phyloP scores from a whole-genome alignment of 2,888 invertebrate genomes.

The Brachyopa scutellaris region DNA sequence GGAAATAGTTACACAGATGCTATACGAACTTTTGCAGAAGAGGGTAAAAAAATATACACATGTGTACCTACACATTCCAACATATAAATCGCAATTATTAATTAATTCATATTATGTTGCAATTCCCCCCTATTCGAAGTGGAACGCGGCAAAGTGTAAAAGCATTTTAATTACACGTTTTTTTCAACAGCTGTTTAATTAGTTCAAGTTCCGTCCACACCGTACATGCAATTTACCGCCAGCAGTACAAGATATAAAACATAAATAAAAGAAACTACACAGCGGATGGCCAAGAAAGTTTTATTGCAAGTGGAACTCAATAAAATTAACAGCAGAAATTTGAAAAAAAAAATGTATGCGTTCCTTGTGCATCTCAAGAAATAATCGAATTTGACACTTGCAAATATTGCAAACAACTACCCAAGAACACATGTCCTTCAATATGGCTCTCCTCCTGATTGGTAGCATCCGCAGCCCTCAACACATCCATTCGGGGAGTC shows the following conservation, averaged over 20 bases:
- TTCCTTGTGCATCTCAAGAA: constrained; percentile 14
- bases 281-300: not conserved
- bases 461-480: constrained; percentile 71
- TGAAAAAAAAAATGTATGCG: constrained; percentile 34
- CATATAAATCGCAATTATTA: not conserved
- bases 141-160: constrained; percentile 42
- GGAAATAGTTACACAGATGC: too few species aligned
- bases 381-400: constrained; percentile 71
- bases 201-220: constrained; percentile 75
- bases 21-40: too few species aligned
- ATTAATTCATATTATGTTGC: constrained; percentile 1
- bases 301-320: constrained; percentile 21
- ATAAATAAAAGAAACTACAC: not conserved
- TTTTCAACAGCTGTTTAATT: constrained; percentile 82
- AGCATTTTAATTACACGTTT: constrained; percentile 49
- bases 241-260: not conserved
- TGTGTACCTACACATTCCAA: not conserved
- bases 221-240: constrained; percentile 26
- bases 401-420: constrained; percentile 55
- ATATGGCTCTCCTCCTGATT: constrained; percentile 48
- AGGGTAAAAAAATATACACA: too few species aligned
- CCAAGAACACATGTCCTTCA: constrained; percentile 65
- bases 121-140: constrained; percentile 4
- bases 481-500: constrained; percentile 72
- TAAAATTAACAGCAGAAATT: constrained; percentile 45